Percentiles rank a stretch among this genome's conserved stretches.
Evolutionary conservation across 2,888 invertebrate species (phyloP).

Genomic region (Harpalus rufipes): DNA sequence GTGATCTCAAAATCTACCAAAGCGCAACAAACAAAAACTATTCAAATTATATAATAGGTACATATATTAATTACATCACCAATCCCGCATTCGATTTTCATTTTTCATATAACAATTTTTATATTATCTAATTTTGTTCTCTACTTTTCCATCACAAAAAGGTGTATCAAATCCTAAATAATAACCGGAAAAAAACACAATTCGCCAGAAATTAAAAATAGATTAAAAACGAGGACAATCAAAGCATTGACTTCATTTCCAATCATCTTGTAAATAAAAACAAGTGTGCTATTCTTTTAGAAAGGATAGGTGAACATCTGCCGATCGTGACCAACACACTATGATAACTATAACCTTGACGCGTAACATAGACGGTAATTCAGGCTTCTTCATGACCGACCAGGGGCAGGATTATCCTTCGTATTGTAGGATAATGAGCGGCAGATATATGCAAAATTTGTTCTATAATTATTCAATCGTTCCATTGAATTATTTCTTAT

Average conservation of each 20-base stretch:
- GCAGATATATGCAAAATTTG: too few relatives aligned
- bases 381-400: conserved; percentile 12
- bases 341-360: conserved; percentile 54
- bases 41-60: too few relatives aligned
- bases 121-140: too few relatives aligned
- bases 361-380: conserved; percentile 29
- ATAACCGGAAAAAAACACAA: not conserved
- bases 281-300: conserved; percentile 54
- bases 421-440: not conserved
- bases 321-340: conserved; percentile 47
- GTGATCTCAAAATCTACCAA: too few relatives aligned
- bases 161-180: too few relatives aligned
- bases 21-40: too few relatives aligned
- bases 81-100: too few relatives aligned
- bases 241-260: conserved; percentile 43
- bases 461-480: too few relatives aligned
- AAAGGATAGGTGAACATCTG: conserved; percentile 59
- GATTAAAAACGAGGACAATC: conserved; percentile 58
- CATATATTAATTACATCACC: too few relatives aligned
- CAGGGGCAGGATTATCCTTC: conserved; percentile 10
- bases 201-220: conserved; percentile 48
- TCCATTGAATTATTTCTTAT: too few relatives aligned
- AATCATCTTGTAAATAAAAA: conserved; percentile 12
- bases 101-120: too few relatives aligned
- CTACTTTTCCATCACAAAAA: too few relatives aligned